Conservation (phyloP, 2,797 vertebrate species). For the Gymnothorax reevesii region DNA sequence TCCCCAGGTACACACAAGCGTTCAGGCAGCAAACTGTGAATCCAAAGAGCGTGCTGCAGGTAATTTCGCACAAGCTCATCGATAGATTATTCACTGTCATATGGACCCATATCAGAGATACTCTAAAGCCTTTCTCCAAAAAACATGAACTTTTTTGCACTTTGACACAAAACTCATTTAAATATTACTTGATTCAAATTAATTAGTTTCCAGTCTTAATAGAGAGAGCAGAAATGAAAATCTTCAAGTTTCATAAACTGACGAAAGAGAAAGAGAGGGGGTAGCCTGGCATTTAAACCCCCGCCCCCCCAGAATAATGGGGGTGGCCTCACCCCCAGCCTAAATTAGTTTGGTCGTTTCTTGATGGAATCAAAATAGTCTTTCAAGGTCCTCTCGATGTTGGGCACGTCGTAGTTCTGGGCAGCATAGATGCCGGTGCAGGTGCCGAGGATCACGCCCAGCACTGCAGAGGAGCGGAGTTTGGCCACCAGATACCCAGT, state of each 20-base stretch:
- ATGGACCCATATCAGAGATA: background rate
- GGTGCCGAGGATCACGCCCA: conserved; percentile 87
- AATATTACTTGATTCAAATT: conserved; percentile 43
- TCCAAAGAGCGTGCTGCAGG: background rate
- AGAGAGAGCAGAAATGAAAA: background rate
- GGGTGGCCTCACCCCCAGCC: background rate
- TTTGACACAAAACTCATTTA: conserved; percentile 35
- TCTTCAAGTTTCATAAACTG: conserved; percentile 10
- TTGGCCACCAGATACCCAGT: conserved; percentile 91
- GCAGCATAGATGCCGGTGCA: conserved; percentile 86
- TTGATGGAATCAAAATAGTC: conserved; percentile 77
- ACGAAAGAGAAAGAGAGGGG: background rate
- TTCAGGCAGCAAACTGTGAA: background rate
- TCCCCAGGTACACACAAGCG: background rate
- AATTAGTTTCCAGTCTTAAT: conserved; percentile 29
- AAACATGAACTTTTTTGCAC: conserved; percentile 28
- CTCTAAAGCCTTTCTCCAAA: background rate
- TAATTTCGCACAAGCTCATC: background rate
- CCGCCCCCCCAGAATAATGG: background rate
- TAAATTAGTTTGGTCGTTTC: conserved; percentile 81
- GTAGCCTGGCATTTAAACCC: background rate
- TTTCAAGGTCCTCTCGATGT: conserved; percentile 85
- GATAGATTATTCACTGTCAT: background rate
- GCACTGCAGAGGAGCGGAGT: conserved; percentile 86
- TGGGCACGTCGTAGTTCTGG: conserved; percentile 85